Conservation (phyloP, 23 tunicate genomes). For the Trididemnum nubilum region DNA sequence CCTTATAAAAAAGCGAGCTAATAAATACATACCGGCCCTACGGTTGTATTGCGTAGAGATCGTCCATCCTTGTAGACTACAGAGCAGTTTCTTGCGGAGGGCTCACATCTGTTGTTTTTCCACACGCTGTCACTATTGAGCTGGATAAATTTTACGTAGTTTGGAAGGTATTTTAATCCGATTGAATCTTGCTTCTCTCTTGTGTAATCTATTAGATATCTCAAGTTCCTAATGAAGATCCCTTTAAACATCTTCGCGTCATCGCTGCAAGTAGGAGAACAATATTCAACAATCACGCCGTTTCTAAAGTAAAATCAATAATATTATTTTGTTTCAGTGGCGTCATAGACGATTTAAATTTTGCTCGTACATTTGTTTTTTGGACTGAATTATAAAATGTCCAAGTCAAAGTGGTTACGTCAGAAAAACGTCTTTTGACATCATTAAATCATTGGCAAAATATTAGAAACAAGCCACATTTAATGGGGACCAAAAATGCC, state of each 20-base stretch:
- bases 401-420: too few relatives aligned
- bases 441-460: too few relatives aligned
- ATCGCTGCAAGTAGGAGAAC: constrained; percentile 76
- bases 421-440: too few relatives aligned
- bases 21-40: constrained; percentile 87
- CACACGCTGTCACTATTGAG: constrained; percentile 83
- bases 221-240: constrained; percentile 70
- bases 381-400: too few relatives aligned
- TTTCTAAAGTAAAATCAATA: constrained; percentile 33
- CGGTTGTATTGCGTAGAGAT: constrained; percentile 49
- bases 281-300: constrained; percentile 76
- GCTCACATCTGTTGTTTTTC: constrained; percentile 70
- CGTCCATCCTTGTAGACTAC: constrained; percentile 78
- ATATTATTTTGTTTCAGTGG: background rate
- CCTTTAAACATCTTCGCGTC: constrained; percentile 88
- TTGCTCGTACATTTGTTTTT: too few relatives aligned
- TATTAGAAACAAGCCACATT: too few relatives aligned
- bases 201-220: constrained; percentile 69
- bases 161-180: constrained; percentile 12
- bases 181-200: constrained; percentile 6
- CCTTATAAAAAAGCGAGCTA: too few relatives aligned
- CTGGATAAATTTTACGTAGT: constrained; percentile 41
- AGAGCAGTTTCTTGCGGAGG: constrained; percentile 45
- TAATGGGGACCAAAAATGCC: too few relatives aligned
- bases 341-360: too few relatives aligned